These are phyloP conservation scores for Sebastes fasciatus DNA, from an alignment of 2,113 vertebrate species.

Conservation along the genomic window DNA sequence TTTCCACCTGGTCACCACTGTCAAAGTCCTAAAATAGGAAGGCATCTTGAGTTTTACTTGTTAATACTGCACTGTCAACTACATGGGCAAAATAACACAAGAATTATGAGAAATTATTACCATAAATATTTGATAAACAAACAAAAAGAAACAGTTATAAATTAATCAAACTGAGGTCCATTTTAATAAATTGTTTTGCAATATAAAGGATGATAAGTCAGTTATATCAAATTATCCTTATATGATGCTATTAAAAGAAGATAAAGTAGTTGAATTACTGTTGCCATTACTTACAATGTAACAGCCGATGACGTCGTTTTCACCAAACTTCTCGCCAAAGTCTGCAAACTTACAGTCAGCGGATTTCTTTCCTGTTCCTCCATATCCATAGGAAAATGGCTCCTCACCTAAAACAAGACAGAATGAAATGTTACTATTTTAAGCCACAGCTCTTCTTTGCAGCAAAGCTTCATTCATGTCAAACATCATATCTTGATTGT, in stretches of 20 bases:
- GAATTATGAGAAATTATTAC: not conserved
- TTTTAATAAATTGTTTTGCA: not conserved
- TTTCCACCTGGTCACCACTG: conserved; percentile 86
- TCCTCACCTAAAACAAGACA: conserved; percentile 86
- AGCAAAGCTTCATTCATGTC: not conserved
- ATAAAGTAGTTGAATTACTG: not conserved
- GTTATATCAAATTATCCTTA: not conserved
- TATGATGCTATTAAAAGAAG: not conserved
- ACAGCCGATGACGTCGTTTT: conserved; percentile 93
- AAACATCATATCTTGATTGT: not conserved
- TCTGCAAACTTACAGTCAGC: conserved; percentile 89
- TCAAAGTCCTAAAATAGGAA: conserved; percentile 87
- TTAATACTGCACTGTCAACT: not conserved
- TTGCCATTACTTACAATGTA: conserved; percentile 86
- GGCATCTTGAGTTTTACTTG: not conserved
- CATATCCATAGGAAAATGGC: conserved; percentile 90
- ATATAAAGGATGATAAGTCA: not conserved
- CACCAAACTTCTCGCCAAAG: conserved; percentile 90
- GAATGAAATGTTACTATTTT: not conserved
- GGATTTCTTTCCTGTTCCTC: conserved; percentile 93
- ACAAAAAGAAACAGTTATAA: too few relatives aligned
- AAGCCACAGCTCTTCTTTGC: not conserved
- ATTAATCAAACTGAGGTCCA: not conserved
- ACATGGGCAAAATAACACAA: not conserved
- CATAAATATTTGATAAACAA: not conserved